Evolutionary conservation across 1,140 invertebrate species (phyloP).

Genomic region (Sycophaga agraensis): DNA sequence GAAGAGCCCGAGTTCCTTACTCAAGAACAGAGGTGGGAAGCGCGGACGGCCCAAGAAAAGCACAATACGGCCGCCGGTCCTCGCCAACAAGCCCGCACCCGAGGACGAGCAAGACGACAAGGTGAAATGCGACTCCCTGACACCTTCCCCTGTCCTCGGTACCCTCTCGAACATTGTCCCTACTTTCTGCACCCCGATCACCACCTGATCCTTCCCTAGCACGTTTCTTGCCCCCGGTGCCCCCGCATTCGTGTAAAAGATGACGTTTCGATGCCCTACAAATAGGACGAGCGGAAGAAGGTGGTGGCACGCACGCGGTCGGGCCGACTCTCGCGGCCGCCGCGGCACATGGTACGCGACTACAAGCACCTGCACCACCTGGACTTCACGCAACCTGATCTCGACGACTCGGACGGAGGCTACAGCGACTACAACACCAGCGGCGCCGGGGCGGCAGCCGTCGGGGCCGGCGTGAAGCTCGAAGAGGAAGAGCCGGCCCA

Average conservation of each 20-base stretch:
- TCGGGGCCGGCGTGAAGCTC: conserved; percentile 29
- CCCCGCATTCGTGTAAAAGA: no score
- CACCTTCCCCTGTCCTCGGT: no score
- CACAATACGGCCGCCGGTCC: conserved; percentile 31
- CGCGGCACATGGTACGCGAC: conserved; percentile 68
- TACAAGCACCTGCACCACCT: conserved; percentile 67
- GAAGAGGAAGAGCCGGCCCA: conserved; percentile 43
- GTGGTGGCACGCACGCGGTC: conserved; percentile 63
- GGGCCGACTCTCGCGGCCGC: conserved; percentile 67
- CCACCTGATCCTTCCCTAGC: no score
- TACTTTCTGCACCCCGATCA: no score
- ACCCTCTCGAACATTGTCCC: no score
- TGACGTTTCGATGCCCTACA: no score
- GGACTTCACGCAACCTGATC: conserved; percentile 63
- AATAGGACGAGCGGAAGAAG: conserved; percentile 64
- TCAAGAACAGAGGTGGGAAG: conserved; percentile 46
- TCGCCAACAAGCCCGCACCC: conserved; percentile 34
- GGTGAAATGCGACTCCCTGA: no score
- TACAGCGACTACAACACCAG: conserved; percentile 67
- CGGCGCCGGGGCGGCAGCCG: conserved; percentile 9
- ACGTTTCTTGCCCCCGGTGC: no score
- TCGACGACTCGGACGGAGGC: conserved; percentile 68
- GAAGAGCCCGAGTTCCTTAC: conserved; percentile 34
- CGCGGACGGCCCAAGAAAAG: conserved; percentile 52
- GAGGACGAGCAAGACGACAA: conserved; percentile 47